Evolutionary conservation across 2,797 vertebrate species (phyloP).

Genomic region (Salmo trutta): DNA sequence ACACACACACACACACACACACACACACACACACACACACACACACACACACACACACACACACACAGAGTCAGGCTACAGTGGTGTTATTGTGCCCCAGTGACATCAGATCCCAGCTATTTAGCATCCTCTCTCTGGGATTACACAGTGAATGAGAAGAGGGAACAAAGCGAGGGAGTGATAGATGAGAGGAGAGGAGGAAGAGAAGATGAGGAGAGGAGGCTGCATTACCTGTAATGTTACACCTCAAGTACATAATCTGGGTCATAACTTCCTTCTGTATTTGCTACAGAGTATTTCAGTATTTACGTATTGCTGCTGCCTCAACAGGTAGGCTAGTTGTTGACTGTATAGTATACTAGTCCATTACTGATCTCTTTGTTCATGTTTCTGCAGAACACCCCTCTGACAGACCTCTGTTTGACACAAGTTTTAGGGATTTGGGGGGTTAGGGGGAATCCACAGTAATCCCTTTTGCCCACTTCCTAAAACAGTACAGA

Average conservation of each 20-base stretch:
- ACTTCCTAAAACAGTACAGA: slow-evolving; percentile 48
- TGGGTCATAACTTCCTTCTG: not conserved
- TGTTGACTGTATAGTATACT: not conserved
- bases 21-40: not conserved
- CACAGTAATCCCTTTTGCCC: slow-evolving; percentile 48
- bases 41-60: not conserved
- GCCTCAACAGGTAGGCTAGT: not conserved
- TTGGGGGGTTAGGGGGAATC: slow-evolving; percentile 13
- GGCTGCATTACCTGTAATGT: slow-evolving; percentile 12
- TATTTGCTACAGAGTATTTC: not conserved
- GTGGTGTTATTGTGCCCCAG: slow-evolving; percentile 45
- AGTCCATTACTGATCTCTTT: not conserved
- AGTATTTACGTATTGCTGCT: not conserved
- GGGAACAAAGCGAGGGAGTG: slow-evolving; percentile 16
- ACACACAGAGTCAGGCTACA: slow-evolving; percentile 13
- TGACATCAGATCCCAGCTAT: slow-evolving; percentile 63
- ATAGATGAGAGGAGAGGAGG: slow-evolving; percentile 5
- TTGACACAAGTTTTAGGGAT: not conserved
- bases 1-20: not conserved
- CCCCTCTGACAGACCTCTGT: not conserved
- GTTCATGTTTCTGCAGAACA: not conserved
- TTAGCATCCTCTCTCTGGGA: slow-evolving; percentile 47
- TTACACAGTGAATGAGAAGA: slow-evolving; percentile 39
- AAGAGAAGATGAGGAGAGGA: not conserved
- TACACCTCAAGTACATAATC: slow-evolving; percentile 23